These are phyloP conservation scores for Coreoperca whiteheadi DNA, from an alignment of 2,113 vertebrate genomes.

Conservation along the genomic window DNA sequence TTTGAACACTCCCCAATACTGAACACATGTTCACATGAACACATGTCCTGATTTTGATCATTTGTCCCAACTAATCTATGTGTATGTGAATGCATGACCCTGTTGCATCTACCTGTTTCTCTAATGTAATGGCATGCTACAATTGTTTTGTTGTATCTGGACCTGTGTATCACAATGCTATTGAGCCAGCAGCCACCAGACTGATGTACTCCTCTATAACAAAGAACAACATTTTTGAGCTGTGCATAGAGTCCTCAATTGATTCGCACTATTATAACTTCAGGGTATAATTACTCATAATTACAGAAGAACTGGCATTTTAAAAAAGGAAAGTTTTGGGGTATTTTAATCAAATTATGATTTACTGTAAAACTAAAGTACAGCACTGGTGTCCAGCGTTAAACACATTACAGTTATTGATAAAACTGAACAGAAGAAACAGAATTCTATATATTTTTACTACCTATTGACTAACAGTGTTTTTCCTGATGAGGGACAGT, in stretches of 20 bases:
- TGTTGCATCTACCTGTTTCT: background rate
- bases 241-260: background rate
- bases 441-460: background rate
- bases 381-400: background rate
- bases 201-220: background rate
- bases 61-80: background rate
- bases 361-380: slow-evolving; percentile 11
- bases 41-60: slow-evolving; percentile 1
- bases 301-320: background rate
- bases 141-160: background rate
- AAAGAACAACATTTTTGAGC: background rate
- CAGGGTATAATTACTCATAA: slow-evolving; percentile 3
- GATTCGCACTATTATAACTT: background rate
- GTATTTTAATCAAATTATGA: slow-evolving; percentile 11
- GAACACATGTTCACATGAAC: background rate
- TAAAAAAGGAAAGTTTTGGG: background rate
- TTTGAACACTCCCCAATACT: background rate
- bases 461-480: background rate
- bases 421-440: background rate
- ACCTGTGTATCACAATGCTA: background rate
- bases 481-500: background rate
- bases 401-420: background rate
- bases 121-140: background rate
- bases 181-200: no score
- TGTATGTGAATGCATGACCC: background rate